A percentile compares a stretch with the other conserved stretches of the same genome.
These are phyloP conservation scores for Pelobates fuscus DNA, from an alignment of 2,113 vertebrate genomes.

Conservation along the genomic window DNA sequence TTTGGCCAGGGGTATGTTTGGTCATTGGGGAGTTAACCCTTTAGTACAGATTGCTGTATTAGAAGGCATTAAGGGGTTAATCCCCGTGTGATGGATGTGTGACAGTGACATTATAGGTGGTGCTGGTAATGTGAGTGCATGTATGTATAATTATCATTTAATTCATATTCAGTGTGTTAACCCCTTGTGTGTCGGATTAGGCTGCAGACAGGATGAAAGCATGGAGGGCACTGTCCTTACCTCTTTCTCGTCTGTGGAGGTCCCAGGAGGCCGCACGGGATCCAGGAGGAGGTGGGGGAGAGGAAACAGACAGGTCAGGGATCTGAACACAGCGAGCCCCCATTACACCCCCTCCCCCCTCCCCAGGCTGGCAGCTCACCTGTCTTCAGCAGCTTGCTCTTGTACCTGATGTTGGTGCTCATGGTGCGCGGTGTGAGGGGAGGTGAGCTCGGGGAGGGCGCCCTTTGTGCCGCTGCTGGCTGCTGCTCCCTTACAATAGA, in stretches of 20 bases:
- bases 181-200: background rate
- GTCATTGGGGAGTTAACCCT: too few species aligned
- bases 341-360: slow-evolving; percentile 4
- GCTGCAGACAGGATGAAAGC: slow-evolving; percentile 1
- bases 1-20: too few species aligned
- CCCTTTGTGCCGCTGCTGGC: slow-evolving; percentile 25
- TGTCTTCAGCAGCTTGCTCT: slow-evolving; percentile 87
- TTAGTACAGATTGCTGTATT: too few species aligned
- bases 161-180: too few species aligned
- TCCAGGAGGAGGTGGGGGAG: slow-evolving; percentile 47
- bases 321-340: slow-evolving; percentile 23
- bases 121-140: too few species aligned
- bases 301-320: slow-evolving; percentile 55
- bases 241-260: slow-evolving; percentile 44
- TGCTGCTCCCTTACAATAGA: slow-evolving; percentile 49
- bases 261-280: slow-evolving; percentile 40
- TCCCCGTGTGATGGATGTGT: too few species aligned
- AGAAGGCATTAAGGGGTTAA: too few species aligned
- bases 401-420: slow-evolving; percentile 88
- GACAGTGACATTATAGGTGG: too few species aligned
- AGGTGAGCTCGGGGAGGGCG: slow-evolving; percentile 36
- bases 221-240: slow-evolving; percentile 21
- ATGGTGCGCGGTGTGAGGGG: slow-evolving; percentile 66
- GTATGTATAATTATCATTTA: too few species aligned
- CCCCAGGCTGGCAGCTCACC: slow-evolving; percentile 70